Conservation (phyloP, 2,113 vertebrate genomes). For the Acrocephalus kingi region DNA sequence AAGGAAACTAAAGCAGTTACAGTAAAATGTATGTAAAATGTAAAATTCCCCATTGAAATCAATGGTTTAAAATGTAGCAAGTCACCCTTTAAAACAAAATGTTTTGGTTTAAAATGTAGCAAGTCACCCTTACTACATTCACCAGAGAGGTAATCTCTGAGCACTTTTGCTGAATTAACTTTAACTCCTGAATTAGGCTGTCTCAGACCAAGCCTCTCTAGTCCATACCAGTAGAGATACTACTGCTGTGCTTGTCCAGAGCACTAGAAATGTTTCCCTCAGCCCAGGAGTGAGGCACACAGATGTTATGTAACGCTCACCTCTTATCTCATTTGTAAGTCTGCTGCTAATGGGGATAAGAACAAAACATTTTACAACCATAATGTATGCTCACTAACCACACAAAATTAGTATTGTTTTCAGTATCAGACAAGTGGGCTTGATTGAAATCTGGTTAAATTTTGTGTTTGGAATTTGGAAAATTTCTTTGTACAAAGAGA, state of each 20-base stretch:
- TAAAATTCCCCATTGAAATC: neutral
- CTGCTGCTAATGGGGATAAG: neutral
- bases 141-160: neutral
- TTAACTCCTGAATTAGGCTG: neutral
- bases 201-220: neutral
- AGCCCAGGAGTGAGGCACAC: neutral
- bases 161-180: neutral
- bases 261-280: neutral
- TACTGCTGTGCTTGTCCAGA: neutral
- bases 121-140: neutral
- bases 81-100: neutral
- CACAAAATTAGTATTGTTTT: neutral
- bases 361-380: neutral
- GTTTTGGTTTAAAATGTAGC: neutral
- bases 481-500: neutral
- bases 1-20: neutral
- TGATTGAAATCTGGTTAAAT: neutral
- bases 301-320: accelerated
- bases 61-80: neutral
- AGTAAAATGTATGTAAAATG: neutral
- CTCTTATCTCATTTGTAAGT: neutral
- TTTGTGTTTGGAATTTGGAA: neutral
- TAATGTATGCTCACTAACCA: neutral
- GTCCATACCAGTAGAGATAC: neutral
- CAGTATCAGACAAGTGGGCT: neutral